These are phyloP conservation scores for Cheilosia soror DNA, from an alignment of 2,888 invertebrate species.

Conservation along the genomic window DNA sequence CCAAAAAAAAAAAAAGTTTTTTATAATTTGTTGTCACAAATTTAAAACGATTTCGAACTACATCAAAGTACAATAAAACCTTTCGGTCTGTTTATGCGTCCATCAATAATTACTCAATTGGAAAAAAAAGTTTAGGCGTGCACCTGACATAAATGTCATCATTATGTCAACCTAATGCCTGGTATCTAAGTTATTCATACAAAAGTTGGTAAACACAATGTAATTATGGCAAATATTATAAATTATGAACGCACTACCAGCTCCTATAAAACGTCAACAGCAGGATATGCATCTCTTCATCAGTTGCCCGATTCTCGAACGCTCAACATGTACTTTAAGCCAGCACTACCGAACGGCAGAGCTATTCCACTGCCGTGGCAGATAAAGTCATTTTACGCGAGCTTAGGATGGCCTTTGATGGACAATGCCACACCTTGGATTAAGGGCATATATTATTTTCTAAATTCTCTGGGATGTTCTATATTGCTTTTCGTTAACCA, in stretches of 20 bases:
- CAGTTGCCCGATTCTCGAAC: background rate
- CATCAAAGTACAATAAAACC: too few species aligned
- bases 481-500: constrained; percentile 77
- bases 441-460: background rate
- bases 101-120: background rate
- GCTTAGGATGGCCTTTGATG: constrained; percentile 39
- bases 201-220: background rate
- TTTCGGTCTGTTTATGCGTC: too few species aligned
- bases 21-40: too few species aligned
- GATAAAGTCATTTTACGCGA: constrained; percentile 24
- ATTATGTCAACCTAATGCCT: background rate
- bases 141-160: background rate
- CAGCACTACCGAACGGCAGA: constrained; percentile 9
- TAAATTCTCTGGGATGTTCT: constrained; percentile 58
- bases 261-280: constrained; percentile 14
- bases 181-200: background rate
- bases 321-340: constrained; percentile 40
- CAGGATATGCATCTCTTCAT: background rate
- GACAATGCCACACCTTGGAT: constrained; percentile 31
- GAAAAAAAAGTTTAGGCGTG: background rate
- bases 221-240: background rate
- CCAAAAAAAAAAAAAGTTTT: too few species aligned
- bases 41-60: too few species aligned
- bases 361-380: constrained; percentile 47
- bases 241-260: background rate